These are phyloP conservation scores for Ginglymostoma cirratum DNA, from an alignment of 2,113 vertebrate species.

Conservation along the genomic window DNA sequence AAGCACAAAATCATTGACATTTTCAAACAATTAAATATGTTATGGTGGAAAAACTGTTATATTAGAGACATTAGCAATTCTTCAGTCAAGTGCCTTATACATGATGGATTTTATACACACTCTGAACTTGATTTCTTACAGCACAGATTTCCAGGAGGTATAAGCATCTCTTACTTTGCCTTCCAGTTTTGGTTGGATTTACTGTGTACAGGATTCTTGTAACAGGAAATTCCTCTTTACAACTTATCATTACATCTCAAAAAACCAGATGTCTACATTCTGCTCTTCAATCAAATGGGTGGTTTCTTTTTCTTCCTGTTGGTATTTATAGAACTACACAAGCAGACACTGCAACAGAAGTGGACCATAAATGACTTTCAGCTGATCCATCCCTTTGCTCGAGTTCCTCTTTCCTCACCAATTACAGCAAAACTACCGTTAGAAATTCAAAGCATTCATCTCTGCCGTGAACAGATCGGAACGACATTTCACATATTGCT, in stretches of 20 bases:
- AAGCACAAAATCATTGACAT: background rate
- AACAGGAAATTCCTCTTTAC: constrained; percentile 34
- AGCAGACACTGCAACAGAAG: background rate
- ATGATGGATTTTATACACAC: background rate
- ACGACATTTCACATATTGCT: background rate
- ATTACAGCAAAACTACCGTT: background rate
- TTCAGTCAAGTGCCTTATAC: background rate
- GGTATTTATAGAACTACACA: constrained; percentile 2
- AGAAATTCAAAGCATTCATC: background rate
- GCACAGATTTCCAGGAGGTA: background rate
- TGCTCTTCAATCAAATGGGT: constrained; percentile 33
- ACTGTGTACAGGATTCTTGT: background rate
- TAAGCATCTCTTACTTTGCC: background rate
- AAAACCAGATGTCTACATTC: constrained; percentile 25
- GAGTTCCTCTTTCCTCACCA: background rate
- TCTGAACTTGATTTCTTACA: background rate
- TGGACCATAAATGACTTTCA: background rate
- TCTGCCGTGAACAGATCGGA: background rate
- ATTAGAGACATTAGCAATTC: background rate
- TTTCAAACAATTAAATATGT: background rate
- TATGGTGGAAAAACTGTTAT: background rate
- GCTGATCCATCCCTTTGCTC: background rate
- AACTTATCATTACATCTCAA: constrained; percentile 32
- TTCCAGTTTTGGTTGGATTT: background rate
- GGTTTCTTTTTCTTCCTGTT: constrained; percentile 26